Conservation (phyloP, 2,888 invertebrate genomes). For the Gisinianus flammeolus region DNA sequence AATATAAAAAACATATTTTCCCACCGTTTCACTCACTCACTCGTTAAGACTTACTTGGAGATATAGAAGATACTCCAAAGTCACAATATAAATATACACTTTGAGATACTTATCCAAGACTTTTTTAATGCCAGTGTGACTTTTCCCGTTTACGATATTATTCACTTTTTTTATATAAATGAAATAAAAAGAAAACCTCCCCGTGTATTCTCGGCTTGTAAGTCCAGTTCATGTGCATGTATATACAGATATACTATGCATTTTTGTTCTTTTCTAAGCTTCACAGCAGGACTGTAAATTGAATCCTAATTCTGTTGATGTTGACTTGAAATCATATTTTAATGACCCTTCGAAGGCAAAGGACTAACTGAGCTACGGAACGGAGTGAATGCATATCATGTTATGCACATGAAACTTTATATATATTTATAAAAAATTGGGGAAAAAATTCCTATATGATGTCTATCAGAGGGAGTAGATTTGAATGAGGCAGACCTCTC, state of each 20-base stretch:
- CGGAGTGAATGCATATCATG: too few species aligned
- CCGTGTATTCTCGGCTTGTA: too few species aligned
- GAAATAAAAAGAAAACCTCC: neutral
- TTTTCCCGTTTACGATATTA: too few species aligned
- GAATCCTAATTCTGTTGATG: slow-evolving; percentile 8
- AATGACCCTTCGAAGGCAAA: neutral
- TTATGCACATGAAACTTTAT: too few species aligned
- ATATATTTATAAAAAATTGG: too few species aligned
- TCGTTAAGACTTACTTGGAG: too few species aligned
- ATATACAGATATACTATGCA: neutral
- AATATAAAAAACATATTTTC: neutral
- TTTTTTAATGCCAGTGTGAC: neutral
- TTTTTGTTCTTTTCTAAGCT: neutral
- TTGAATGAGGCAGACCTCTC: too few species aligned
- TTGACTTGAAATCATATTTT: slow-evolving; percentile 18
- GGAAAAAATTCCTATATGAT: too few species aligned
- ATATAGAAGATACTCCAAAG: too few species aligned
- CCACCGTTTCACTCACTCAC: neutral
- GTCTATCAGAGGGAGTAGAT: too few species aligned
- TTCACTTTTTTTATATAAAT: neutral
- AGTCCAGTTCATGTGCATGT: neutral
- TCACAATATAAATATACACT: neutral
- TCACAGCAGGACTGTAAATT: slow-evolving; percentile 17
- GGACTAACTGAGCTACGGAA: slow-evolving; percentile 1
- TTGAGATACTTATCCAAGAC: neutral